Percentiles rank a stretch among this genome's conserved stretches.
phyloP scores from a whole-genome alignment of 2,888 invertebrate genomes.

The Macrophya alboannulata region DNA sequence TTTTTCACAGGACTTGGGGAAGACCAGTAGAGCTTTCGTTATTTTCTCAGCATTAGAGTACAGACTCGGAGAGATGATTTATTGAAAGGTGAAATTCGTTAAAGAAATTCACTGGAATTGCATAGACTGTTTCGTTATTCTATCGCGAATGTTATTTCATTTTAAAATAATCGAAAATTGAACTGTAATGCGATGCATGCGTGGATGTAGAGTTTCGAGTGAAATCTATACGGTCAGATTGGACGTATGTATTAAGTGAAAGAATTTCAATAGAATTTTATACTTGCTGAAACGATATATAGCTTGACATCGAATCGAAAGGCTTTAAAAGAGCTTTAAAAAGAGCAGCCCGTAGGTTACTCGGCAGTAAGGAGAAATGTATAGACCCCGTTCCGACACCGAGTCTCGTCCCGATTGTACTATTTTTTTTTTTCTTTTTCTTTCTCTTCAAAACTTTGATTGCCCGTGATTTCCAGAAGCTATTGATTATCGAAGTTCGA shows the following conservation, averaged over 20 bases:
- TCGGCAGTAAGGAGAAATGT: background rate
- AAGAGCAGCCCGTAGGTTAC: background rate
- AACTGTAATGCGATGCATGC: background rate
- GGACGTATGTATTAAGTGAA: background rate
- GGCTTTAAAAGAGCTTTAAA: slow-evolving; percentile 13
- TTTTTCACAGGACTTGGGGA: too few species aligned
- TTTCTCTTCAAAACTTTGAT: background rate
- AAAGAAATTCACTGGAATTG: background rate
- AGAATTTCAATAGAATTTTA: slow-evolving; percentile 12
- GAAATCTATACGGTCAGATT: slow-evolving; percentile 9
- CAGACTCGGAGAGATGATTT: background rate
- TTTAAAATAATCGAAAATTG: background rate
- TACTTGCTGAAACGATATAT: background rate
- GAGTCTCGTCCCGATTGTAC: background rate
- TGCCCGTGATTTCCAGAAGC: slow-evolving; percentile 5
- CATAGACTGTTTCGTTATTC: background rate
- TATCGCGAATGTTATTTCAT: background rate
- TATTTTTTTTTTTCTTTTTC: background rate
- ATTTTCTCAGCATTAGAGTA: background rate
- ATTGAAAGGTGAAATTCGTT: background rate
- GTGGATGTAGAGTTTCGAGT: background rate
- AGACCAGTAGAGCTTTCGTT: background rate
- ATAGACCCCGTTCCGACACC: background rate
- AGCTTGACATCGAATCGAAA: background rate
- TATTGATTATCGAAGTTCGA: slow-evolving; percentile 4